Evolutionary conservation across 2,113 vertebrate species (phyloP).

Genomic region (Dunckerocampus dactyliophorus): DNA sequence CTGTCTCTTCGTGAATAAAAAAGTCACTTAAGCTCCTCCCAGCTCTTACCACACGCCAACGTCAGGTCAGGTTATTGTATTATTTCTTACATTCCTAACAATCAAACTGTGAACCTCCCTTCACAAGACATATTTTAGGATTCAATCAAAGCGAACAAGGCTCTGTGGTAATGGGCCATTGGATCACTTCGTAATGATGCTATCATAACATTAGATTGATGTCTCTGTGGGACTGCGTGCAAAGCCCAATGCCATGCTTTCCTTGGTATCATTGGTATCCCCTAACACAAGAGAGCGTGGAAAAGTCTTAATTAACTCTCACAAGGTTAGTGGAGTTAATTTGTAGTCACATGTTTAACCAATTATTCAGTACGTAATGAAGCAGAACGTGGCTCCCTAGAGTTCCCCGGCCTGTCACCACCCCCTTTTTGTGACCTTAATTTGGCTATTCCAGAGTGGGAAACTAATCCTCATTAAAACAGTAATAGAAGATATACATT

Average conservation of each 20-base stretch:
- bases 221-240: constrained; percentile 7
- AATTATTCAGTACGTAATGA: constrained; percentile 64
- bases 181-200: constrained; percentile 17
- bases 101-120: too few relatives aligned
- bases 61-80: too few relatives aligned
- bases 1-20: too few relatives aligned
- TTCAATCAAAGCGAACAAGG: neutral
- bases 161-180: constrained; percentile 4
- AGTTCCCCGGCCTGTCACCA: constrained; percentile 42
- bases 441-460: constrained; percentile 32
- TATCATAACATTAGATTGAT: constrained; percentile 3
- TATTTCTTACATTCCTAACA: too few relatives aligned
- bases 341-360: constrained; percentile 53
- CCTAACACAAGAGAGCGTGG: neutral
- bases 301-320: constrained; percentile 53
- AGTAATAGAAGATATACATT: constrained; percentile 3
- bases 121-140: neutral
- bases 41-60: too few relatives aligned
- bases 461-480: constrained; percentile 44
- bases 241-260: neutral
- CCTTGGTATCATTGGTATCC: constrained; percentile 7
- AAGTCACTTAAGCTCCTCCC: too few relatives aligned
- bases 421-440: constrained; percentile 24
- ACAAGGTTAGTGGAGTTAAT: constrained; percentile 51
- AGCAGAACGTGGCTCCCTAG: constrained; percentile 52